phyloP scores from a whole-genome alignment of 2,888 invertebrate genomes.

The Leptura quadrifasciata region DNA sequence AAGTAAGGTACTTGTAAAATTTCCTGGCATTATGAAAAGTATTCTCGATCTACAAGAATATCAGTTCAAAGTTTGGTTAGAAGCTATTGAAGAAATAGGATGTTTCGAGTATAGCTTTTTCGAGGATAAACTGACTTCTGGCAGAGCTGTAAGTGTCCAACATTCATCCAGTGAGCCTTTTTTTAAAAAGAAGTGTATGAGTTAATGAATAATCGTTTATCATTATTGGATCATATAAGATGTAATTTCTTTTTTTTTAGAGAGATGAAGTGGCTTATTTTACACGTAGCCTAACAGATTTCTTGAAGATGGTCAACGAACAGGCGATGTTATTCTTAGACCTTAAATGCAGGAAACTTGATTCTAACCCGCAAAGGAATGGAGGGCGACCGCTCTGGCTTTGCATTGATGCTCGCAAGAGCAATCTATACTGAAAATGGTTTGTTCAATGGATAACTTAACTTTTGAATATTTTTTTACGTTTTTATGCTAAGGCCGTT shows the following conservation, averaged over 20 bases:
- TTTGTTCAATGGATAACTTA: too few species aligned
- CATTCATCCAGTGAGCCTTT: not conserved
- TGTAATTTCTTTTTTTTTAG: not conserved
- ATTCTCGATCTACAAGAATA: conserved; percentile 36
- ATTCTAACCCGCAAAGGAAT: conserved; percentile 28
- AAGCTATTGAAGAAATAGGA: conserved; percentile 36
- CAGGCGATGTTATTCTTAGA: conserved; percentile 20
- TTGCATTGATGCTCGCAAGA: conserved; percentile 26
- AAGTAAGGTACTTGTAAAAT: conserved; percentile 39
- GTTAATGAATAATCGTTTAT: too few species aligned
- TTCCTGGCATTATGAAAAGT: conserved; percentile 24
- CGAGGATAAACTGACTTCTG: not conserved
- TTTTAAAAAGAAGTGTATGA: too few species aligned
- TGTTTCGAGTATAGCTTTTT: conserved; percentile 33
- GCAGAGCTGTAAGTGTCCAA: not conserved
- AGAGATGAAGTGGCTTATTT: not conserved
- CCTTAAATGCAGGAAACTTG: conserved; percentile 39
- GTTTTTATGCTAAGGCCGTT: too few species aligned
- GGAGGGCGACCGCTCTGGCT: conserved; percentile 42
- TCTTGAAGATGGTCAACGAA: conserved; percentile 8
- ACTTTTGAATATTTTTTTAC: too few species aligned
- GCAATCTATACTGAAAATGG: not conserved
- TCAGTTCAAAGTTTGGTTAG: conserved; percentile 29
- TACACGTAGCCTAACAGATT: not conserved
- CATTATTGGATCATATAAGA: not conserved